Base-by-base conservation (phyloP, 2,113 vertebrate genomes). In the Bubo scandiacus region DNA sequence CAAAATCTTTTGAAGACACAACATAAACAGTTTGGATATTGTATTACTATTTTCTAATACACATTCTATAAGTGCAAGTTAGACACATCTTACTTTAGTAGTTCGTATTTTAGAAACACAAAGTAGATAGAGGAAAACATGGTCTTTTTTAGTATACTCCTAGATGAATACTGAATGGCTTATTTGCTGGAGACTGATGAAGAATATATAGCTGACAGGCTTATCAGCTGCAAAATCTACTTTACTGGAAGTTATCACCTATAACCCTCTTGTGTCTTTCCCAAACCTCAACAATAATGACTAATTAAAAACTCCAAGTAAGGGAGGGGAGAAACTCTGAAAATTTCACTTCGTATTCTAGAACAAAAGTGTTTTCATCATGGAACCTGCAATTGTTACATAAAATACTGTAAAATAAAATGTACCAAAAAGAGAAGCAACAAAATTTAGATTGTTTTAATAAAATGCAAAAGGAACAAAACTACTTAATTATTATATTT, bases 301-400 rank as follows among this genome's bases (percentile, higher is more conserved):
- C 54, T 61, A 47, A 87, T 79, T 58, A 78, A 67, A 75, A 75
- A 43, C 20, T 34, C n/a, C 25, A 67, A 5, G 26, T 20, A 51
- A 77, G 9, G 15, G 2, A 38, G 18, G 0, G 32, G 21, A 21
- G 6, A 30, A 90, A 68, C 13, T 13, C 19, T 27, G 8, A 55
- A 67, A 36, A 29, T 32, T 54, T 61, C 27, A 59, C 21, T 42
- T 25, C 1, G 5, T 62, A n/a, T 51, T 71, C 17, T 8, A 30
- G 30, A 43, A 2, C 23, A 38, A 25, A 72, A 42, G 1, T 23
- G 27, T 52, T 72, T 84, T 77, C 59, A 49, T 32, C 23, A 23
- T 0, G 2, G 22, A 75, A 61, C 3, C 16, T 18, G 15, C 5
- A 74, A 29, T 0, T 36, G 38, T 22, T 32, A n/a, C 16, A 30